Base-by-base conservation (phyloP, 2,113 vertebrate species). In the Tauraco erythrolophus region DNA sequence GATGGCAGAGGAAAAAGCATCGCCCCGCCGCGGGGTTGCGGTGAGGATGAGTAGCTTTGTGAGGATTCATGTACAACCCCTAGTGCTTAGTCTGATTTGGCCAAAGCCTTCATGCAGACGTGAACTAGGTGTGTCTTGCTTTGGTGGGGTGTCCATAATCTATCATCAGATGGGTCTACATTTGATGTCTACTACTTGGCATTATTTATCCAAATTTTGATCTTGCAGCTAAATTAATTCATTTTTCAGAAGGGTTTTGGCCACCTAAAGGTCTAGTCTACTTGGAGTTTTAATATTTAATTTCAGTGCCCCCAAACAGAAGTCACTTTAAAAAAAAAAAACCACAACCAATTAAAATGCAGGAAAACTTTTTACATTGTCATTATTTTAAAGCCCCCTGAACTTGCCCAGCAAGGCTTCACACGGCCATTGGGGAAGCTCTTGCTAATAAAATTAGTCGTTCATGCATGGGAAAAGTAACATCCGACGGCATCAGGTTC, bases 141-240 rank as follows among this genome's bases (percentile, higher is more conserved):
- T 7, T 27, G 51, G 33, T 60, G 64, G 60, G 25, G 7, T 19
- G 10, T 5, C 1, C 2, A 4, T 23, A 10, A 2, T 2, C 2
- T 8, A 3, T 17, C 5, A 0, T 24, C 48, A 46, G 28, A 17
- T 19, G 7, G 0, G 0, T 14, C 61, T 31, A 0, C 0, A 0
- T 61, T 57, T 71, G 35, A 14, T 39, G 19, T 60, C 19, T 18
- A 19, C 8, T 4, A 19, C 8, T 4, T 65, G 53, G 25, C 14
- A 17, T 39, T 37, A 54, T 31, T 76, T 33, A 75, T 2, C 19
- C 71, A 23, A 8, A 12, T 57, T 19, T 39, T 46, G 10, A 10
- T 33, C 48, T 84, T 88, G 64, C 15, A 62, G 21, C 27, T 57
- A 70, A 37, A 50, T 24, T 4, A 62, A 43, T 39, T 56, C 2